A percentile compares a stretch with the other conserved stretches of the same genome.
phyloP scores from a whole-genome alignment of 1,140 invertebrate species.

The Spodoptera litura region DNA sequence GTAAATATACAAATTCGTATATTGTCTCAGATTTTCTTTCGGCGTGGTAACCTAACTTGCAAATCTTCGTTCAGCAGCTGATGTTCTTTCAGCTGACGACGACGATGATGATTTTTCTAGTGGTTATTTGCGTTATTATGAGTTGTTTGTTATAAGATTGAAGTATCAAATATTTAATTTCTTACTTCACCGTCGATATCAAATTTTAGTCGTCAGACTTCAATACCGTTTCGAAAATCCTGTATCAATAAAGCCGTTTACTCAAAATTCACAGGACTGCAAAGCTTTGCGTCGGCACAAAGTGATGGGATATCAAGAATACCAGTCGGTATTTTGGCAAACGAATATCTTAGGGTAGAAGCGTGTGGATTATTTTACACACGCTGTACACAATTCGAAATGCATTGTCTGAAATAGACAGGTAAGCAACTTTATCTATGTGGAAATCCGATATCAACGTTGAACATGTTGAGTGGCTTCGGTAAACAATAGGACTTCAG shows the following conservation, averaged over 20 bases:
- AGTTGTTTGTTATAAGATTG: too few relatives aligned
- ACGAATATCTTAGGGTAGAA: background rate
- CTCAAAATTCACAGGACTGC: background rate
- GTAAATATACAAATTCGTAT: too few relatives aligned
- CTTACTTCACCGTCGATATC: too few relatives aligned
- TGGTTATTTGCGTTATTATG: too few relatives aligned
- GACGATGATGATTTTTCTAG: too few relatives aligned
- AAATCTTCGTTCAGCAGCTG: too few relatives aligned
- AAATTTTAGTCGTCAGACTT: background rate
- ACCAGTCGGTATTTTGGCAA: background rate
- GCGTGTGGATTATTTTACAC: background rate
- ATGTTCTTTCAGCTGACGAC: too few relatives aligned
- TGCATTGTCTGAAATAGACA: conserved; percentile 14
- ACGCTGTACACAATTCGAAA: background rate
- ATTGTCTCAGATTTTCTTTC: too few relatives aligned
- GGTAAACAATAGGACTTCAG: conserved; percentile 12
- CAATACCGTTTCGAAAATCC: background rate
- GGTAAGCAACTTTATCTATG: background rate
- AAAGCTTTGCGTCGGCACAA: background rate
- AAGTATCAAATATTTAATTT: too few relatives aligned
- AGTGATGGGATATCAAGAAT: background rate
- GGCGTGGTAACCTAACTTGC: too few relatives aligned
- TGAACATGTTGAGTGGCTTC: conserved; percentile 1
- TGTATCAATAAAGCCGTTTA: background rate
- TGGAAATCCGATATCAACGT: background rate